Conservation (phyloP, 2,888 invertebrate genomes). For the Troides aeacus region DNA sequence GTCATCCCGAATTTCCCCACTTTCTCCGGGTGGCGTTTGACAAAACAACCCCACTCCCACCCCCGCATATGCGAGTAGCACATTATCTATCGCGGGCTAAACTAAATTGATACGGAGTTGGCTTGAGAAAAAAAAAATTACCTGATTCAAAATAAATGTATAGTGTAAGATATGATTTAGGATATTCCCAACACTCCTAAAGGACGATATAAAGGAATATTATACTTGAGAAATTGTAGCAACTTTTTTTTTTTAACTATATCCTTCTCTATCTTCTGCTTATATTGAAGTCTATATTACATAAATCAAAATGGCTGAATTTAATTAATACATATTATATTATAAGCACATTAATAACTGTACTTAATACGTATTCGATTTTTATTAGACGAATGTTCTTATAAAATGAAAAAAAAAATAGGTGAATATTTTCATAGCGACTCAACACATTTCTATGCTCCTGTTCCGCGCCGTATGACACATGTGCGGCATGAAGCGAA, state of each 20-base stretch:
- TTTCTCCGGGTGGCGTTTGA: slow-evolving; percentile 66
- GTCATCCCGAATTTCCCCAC: slow-evolving; percentile 40
- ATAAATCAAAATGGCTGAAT: too few relatives aligned
- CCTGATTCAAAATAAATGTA: neutral
- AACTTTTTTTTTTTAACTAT: too few relatives aligned
- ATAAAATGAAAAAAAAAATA: neutral
- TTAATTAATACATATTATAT: too few relatives aligned
- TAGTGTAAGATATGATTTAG: too few relatives aligned
- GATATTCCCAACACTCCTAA: too few relatives aligned
- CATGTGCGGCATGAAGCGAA: slow-evolving; percentile 75
- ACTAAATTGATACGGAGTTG: slow-evolving; percentile 48
- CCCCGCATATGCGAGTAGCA: slow-evolving; percentile 69
- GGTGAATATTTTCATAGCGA: neutral
- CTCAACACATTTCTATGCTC: slow-evolving; percentile 48
- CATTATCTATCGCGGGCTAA: slow-evolving; percentile 73
- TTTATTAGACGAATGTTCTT: too few relatives aligned
- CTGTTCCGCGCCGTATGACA: slow-evolving; percentile 64
- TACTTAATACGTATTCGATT: too few relatives aligned
- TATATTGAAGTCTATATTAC: too few relatives aligned
- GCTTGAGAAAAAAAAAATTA: neutral
- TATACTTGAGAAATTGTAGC: too few relatives aligned
- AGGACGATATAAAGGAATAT: too few relatives aligned
- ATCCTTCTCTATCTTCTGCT: too few relatives aligned
- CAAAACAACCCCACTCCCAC: slow-evolving; percentile 61
- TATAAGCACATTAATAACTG: too few relatives aligned